These are phyloP conservation scores for Peromyscus attwateri DNA, from an alignment of 2,797 vertebrate genomes.

Conservation along the genomic window DNA sequence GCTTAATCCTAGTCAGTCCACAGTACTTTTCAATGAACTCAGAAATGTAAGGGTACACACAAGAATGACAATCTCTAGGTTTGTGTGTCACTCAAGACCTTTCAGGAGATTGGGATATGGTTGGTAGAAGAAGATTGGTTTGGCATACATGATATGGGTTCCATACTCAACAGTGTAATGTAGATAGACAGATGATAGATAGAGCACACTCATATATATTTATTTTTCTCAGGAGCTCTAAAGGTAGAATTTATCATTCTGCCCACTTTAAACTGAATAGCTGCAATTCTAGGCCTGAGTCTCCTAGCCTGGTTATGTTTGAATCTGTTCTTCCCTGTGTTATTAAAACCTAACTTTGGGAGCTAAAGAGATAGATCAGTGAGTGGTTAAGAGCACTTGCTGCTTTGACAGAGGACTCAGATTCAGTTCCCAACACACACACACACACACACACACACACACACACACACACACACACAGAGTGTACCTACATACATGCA, in stretches of 20 bases:
- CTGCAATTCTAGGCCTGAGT: neutral
- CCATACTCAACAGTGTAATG: neutral
- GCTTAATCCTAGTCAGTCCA: neutral
- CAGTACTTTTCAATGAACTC: neutral
- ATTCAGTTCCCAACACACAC: neutral
- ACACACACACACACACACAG: neutral
- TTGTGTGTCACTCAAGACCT: neutral
- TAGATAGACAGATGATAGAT: neutral
- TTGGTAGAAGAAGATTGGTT: neutral
- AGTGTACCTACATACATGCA: neutral
- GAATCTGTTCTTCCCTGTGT: neutral
- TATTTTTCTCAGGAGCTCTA: neutral
- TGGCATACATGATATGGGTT: neutral
- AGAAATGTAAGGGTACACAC: neutral
- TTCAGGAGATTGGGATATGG: neutral
- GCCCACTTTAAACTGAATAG: conserved; percentile 7
- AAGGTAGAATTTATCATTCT: neutral
- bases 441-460: neutral
- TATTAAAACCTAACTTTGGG: neutral
- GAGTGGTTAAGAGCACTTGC: neutral
- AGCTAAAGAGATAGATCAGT: neutral
- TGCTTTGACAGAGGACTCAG: neutral
- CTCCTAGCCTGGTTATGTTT: neutral
- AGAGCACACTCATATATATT: neutral
- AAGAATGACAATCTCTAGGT: neutral